phyloP scores from a whole-genome alignment of 2,113 vertebrate genomes.

The Brachionichthys hirsutus region DNA sequence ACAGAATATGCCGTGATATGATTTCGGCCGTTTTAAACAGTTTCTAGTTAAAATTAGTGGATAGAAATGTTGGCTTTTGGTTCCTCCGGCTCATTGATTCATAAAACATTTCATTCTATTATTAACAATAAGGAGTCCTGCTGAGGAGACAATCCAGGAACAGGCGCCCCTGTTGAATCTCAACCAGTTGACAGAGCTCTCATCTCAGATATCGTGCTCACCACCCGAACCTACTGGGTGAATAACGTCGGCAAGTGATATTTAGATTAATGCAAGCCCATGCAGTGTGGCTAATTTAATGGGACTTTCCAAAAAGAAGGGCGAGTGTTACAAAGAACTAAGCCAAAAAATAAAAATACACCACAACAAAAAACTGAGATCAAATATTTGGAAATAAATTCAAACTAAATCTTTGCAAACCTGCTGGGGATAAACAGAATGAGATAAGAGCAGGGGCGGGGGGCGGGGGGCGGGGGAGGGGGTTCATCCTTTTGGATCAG shows the following conservation, averaged over 20 bases:
- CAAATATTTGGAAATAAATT: conserved; percentile 22
- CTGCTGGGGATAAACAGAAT: conserved; percentile 25
- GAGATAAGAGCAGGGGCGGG: conserved; percentile 3
- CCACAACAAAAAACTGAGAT: conserved; percentile 40
- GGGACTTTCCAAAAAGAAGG: conserved; percentile 23
- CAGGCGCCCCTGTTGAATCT: conserved; percentile 6
- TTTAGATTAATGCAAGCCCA: conserved; percentile 30
- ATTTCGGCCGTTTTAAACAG: too few species aligned
- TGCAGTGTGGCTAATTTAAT: conserved; percentile 25
- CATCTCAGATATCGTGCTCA: conserved; percentile 5
- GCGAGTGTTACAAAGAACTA: background rate
- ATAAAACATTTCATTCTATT: conserved; percentile 4
- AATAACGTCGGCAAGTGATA: conserved; percentile 18
- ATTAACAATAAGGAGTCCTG: conserved; percentile 16
- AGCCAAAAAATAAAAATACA: too few species aligned
- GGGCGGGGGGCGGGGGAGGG: background rate
- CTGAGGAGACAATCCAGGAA: conserved; percentile 11
- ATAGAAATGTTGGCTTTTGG: conserved; percentile 26
- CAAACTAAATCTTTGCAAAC: conserved; percentile 30
- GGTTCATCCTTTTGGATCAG: conserved; percentile 75
- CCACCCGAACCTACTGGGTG: conserved; percentile 33
- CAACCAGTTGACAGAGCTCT: conserved; percentile 5
- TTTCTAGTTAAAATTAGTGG: conserved; percentile 1
- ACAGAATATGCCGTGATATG: too few species aligned
- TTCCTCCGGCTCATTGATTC: conserved; percentile 10